Evolutionary conservation across 53 echinoderm and acorn worm species (phyloP).

Genomic region (Antedon mediterranea): DNA sequence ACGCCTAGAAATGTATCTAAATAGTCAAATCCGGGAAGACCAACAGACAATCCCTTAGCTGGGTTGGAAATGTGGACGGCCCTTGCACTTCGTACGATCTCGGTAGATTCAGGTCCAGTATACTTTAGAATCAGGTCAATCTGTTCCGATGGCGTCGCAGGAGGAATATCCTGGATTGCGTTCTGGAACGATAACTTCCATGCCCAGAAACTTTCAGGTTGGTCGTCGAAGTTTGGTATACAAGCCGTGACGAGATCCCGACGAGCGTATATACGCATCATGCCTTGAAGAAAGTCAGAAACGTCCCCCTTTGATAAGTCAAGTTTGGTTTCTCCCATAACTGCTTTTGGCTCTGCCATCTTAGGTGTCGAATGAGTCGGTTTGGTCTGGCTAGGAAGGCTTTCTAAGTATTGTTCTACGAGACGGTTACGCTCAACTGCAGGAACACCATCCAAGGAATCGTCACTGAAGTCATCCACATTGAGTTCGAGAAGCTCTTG

Average conservation of each 20-base stretch:
- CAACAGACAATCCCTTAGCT: neutral
- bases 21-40: constrained; percentile 25
- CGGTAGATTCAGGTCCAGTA: constrained; percentile 23
- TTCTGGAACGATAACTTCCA: constrained; percentile 27
- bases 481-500: too few relatives aligned
- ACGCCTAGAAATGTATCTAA: too few relatives aligned
- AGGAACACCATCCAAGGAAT: neutral
- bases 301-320: too few relatives aligned
- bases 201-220: constrained; percentile 26
- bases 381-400: neutral
- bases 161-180: constrained; percentile 6
- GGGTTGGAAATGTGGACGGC: constrained; percentile 1
- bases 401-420: neutral
- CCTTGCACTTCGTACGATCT: too few relatives aligned
- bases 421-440: neutral
- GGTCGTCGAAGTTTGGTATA: too few relatives aligned
- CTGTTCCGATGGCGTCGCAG: constrained; percentile 19
- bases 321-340: too few relatives aligned
- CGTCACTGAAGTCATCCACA: too few relatives aligned
- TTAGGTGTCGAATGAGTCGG: too few relatives aligned
- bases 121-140: constrained; percentile 24
- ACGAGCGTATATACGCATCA: too few relatives aligned
- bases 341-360: too few relatives aligned
- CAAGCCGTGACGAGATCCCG: too few relatives aligned
- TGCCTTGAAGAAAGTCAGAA: neutral